A percentile compares a stretch with the other conserved stretches of the same genome.
These are phyloP conservation scores for Helicoverpa zea DNA, from an alignment of 1,140 invertebrate species.

Conservation along the genomic window DNA sequence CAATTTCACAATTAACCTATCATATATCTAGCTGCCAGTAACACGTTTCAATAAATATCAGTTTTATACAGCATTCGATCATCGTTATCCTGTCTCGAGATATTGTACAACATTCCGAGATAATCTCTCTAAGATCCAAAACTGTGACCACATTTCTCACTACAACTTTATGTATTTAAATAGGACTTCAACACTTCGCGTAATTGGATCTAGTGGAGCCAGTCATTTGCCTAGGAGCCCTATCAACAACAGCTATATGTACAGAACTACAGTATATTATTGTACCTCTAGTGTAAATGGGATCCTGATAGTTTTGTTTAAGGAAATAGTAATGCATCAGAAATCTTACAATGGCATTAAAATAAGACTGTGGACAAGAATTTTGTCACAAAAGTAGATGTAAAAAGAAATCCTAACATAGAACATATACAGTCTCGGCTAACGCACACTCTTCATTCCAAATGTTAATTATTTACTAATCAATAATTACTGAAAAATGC, in stretches of 20 bases:
- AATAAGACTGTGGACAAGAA: too few relatives aligned
- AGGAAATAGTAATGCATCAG: too few relatives aligned
- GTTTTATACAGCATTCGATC: neutral
- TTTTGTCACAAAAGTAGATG: too few relatives aligned
- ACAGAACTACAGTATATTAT: too few relatives aligned
- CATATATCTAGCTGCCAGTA: neutral
- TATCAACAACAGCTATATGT: too few relatives aligned
- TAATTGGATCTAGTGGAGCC: neutral
- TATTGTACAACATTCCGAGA: neutral
- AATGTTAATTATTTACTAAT: neutral
- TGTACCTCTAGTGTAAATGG: too few relatives aligned
- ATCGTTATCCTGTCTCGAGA: neutral
- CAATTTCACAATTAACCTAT: neutral
- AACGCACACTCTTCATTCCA: too few relatives aligned
- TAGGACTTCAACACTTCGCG: neutral
- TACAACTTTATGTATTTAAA: conserved; percentile 4
- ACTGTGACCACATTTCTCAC: neutral
- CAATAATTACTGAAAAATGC: conserved; percentile 19
- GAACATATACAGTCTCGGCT: too few relatives aligned
- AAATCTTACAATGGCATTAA: too few relatives aligned
- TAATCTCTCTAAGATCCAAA: neutral
- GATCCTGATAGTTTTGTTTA: too few relatives aligned
- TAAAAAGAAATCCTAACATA: too few relatives aligned
- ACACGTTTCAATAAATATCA: conserved; percentile 1
- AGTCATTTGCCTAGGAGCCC: neutral